A percentile compares a stretch with the other conserved stretches of the same genome.
These are phyloP conservation scores for Lethrus apterus DNA, from an alignment of 1,140 invertebrate species.

Conservation along the genomic window DNA sequence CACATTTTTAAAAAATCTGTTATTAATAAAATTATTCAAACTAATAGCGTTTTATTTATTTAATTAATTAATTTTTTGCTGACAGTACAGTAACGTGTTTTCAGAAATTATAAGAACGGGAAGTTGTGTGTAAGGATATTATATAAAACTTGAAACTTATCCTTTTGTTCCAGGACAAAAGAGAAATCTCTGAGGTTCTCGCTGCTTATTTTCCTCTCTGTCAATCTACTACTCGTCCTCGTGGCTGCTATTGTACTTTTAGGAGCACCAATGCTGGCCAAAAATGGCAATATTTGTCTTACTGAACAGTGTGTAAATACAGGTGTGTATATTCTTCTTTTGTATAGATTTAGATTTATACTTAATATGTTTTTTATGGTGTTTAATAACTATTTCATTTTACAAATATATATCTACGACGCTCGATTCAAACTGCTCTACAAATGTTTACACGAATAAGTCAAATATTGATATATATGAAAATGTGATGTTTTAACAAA, in stretches of 20 bases:
- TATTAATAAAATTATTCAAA: no score
- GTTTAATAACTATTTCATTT: no score
- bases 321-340: constrained; percentile 16
- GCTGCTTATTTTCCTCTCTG: constrained; percentile 22
- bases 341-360: no score
- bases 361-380: no score
- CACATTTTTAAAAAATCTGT: no score
- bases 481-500: not conserved
- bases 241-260: constrained; percentile 21
- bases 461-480: not conserved
- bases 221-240: constrained; percentile 23
- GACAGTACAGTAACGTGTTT: not conserved
- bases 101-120: not conserved
- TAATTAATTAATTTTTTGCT: constrained; percentile 6
- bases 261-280: constrained; percentile 16
- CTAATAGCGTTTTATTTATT: no score
- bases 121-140: constrained; percentile 4
- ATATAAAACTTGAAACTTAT: constrained; percentile 12
- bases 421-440: no score
- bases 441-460: not conserved
- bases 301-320: constrained; percentile 27
- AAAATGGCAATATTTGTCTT: constrained; percentile 21
- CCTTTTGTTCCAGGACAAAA: constrained; percentile 18
- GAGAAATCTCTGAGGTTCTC: constrained; percentile 16
- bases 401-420: no score